Evolutionary conservation across 1,140 invertebrate genomes (phyloP).

Genomic region (Fopius arisanus): DNA sequence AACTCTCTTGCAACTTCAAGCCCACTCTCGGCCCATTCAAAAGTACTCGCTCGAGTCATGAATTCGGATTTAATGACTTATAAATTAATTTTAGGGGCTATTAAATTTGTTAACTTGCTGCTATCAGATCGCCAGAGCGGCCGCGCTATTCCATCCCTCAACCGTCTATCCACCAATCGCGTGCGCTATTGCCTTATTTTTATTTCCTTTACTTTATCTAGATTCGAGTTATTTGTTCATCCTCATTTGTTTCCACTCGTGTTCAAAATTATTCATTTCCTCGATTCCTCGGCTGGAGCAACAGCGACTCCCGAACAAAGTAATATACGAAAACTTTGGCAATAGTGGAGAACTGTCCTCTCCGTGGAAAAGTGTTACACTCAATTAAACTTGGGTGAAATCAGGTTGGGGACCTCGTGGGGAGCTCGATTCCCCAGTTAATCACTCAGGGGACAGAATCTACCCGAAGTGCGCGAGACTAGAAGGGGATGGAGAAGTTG

Average conservation of each 20-base stretch:
- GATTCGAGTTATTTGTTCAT: too few species aligned
- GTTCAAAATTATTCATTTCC: neutral
- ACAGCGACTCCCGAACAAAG: neutral
- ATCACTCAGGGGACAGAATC: neutral
- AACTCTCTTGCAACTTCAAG: slow-evolving; percentile 15
- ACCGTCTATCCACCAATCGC: too few species aligned
- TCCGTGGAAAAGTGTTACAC: slow-evolving; percentile 45
- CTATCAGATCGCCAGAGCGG: too few species aligned
- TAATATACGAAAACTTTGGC: slow-evolving; percentile 9
- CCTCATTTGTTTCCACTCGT: too few species aligned
- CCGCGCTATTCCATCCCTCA: too few species aligned
- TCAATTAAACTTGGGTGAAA: slow-evolving; percentile 62
- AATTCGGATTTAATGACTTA: slow-evolving; percentile 4
- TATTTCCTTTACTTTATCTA: too few species aligned
- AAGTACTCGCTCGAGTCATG: slow-evolving; percentile 30
- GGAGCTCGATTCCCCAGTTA: neutral
- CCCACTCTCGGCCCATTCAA: slow-evolving; percentile 23
- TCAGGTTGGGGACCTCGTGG: slow-evolving; percentile 47
- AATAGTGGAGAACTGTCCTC: slow-evolving; percentile 34
- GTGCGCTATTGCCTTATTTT: too few species aligned
- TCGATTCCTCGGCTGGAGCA: neutral
- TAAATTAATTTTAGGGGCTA: neutral
- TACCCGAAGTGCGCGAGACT: neutral
- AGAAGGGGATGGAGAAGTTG: neutral
- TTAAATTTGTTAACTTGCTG: too few species aligned